Percentiles rank a stretch among this genome's conserved stretches.
Conservation (phyloP, 2,113 vertebrate genomes). For the Odobenus rosmarus region DNA sequence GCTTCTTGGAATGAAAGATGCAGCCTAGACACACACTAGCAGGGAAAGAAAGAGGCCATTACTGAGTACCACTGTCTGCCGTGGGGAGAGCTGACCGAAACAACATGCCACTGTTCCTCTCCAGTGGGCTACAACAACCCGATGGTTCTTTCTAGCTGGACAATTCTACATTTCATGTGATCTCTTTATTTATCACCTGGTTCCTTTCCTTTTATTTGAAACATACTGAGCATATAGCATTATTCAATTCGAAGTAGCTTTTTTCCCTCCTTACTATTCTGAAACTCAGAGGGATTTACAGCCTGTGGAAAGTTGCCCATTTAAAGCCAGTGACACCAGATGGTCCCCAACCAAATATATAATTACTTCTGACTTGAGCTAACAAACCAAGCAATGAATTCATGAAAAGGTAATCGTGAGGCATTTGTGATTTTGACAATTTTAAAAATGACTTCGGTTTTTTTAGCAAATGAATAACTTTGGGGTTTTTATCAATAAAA, state of each 20-base stretch:
- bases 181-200: not conserved
- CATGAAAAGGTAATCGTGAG: not conserved
- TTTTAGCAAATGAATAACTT: slow-evolving; percentile 44
- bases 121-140: too few species aligned
- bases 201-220: not conserved
- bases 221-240: not conserved
- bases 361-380: slow-evolving; percentile 59
- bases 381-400: slow-evolving; percentile 35
- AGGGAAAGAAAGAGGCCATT: not conserved
- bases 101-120: rapidly evolving
- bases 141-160: not conserved
- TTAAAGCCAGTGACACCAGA: slow-evolving; percentile 60
- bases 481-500: slow-evolving; percentile 47
- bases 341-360: slow-evolving; percentile 48
- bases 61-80: rapidly evolving
- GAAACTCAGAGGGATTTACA: slow-evolving; percentile 32
- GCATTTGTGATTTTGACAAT: slow-evolving; percentile 44
- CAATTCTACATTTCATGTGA: not conserved
- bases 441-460: slow-evolving; percentile 41
- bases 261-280: not conserved
- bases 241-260: not conserved
- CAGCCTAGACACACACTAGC: rapidly evolving
- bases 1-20: not conserved
- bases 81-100: rapidly evolving
- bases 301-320: slow-evolving; percentile 37